These are phyloP conservation scores for Aphrophora alni DNA, from an alignment of 2,888 invertebrate genomes.

Conservation along the genomic window DNA sequence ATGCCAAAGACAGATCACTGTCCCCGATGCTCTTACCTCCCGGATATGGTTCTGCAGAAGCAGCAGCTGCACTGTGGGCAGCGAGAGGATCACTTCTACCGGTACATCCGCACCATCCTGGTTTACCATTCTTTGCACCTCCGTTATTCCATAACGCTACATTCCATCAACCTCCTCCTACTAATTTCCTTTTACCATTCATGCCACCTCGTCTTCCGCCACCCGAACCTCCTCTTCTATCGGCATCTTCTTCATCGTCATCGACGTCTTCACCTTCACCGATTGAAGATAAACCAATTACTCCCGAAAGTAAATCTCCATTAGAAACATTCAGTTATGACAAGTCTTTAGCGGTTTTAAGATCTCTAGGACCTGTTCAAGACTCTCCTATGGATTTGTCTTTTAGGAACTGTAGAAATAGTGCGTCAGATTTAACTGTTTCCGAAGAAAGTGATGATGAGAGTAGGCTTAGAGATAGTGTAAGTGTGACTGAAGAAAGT, in stretches of 20 bases:
- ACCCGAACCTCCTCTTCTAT: slow-evolving; percentile 44
- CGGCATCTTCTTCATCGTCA: slow-evolving; percentile 33
- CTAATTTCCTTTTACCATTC: slow-evolving; percentile 49
- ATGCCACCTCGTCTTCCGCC: slow-evolving; percentile 62
- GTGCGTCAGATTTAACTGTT: not conserved
- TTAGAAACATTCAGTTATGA: slow-evolving; percentile 47
- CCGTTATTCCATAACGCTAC: slow-evolving; percentile 43
- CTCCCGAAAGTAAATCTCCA: slow-evolving; percentile 37
- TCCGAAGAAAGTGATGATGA: slow-evolving; percentile 6
- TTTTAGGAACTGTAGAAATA: slow-evolving; percentile 12
- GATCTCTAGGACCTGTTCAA: slow-evolving; percentile 61
- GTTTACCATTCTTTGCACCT: slow-evolving; percentile 54
- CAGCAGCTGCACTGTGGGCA: slow-evolving; percentile 67
- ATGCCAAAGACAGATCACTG: slow-evolving; percentile 63
- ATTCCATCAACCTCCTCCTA: slow-evolving; percentile 37
- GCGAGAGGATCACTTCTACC: slow-evolving; percentile 65
- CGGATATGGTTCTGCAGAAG: slow-evolving; percentile 67
- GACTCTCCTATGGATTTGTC: slow-evolving; percentile 84
- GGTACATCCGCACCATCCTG: slow-evolving; percentile 54
- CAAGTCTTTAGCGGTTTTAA: slow-evolving; percentile 55
- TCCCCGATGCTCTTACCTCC: slow-evolving; percentile 57
- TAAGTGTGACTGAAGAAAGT: slow-evolving; percentile 15
- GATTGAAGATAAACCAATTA: slow-evolving; percentile 46
- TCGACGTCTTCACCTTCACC: slow-evolving; percentile 48
- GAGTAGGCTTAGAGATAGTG: slow-evolving; percentile 21